Base-by-base conservation (phyloP, 2,113 vertebrate genomes). In the Nasalis larvatus region DNA sequence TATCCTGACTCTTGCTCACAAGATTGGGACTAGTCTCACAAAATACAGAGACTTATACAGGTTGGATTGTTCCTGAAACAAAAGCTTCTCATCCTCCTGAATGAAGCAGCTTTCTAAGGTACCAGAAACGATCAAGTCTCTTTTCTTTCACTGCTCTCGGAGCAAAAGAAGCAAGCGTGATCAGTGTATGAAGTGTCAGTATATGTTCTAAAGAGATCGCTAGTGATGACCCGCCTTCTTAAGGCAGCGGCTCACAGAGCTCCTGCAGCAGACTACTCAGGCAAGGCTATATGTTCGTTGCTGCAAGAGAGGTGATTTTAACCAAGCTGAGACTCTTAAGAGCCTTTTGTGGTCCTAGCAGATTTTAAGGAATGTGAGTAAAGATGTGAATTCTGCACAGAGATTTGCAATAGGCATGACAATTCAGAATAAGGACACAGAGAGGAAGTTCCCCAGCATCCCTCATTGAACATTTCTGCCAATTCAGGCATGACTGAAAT, bases 391-490 rank as follows among this genome's bases (percentile, higher is more conserved):
- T 23, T 45, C 71, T 66, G 66, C 81, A 40, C 40, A 17, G 0
- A 12, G 21, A 60, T 7, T 2, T 56, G 66, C 9, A 37, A 27
- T 0, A 17, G 78, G 32, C 66, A 12, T 0, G 49, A 3, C 12
- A 4, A 11, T n/a, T 11, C 11, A 23, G 90, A 47, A 68, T 2
- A 25, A 63, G 30, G 63, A 42, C 56, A 60, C 56, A 13, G 69
- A 32, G 1, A 13, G 52, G 56, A 13, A 0, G 42, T 18, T 5
- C 42, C 5, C 76, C 12, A 20, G 88, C 20, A 8, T 35, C 91
- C 54, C 45, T 1, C 0, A 9, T 0, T 3, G 32, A 20, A 6
- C 0, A 0, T 4, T 3, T 0, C 3, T 13, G 84, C 45, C 32
- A 2, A 2, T 0, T 2, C 40, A 40, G 49, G 30, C 0, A 0